A percentile compares a stretch with the other conserved stretches of the same genome.
These are phyloP conservation scores for Epizoanthus ramosus DNA, from an alignment of 92 coral and sea anemone genomes.

Conservation along the genomic window DNA sequence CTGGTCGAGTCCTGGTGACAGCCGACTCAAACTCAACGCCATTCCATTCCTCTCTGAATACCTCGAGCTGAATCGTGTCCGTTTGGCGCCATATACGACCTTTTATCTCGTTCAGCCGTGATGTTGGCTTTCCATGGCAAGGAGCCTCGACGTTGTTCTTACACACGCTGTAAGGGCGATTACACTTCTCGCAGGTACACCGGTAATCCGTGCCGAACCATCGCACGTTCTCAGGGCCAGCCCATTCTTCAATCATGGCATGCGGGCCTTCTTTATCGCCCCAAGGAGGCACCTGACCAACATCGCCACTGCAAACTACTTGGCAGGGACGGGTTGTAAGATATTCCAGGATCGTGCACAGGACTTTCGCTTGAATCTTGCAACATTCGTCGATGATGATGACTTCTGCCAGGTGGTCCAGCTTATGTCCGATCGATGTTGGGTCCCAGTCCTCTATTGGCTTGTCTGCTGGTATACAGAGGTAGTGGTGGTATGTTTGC, in stretches of 20 bases:
- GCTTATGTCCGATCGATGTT: conserved; percentile 13
- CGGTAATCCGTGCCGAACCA: conserved; percentile 49
- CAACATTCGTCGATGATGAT: conserved; percentile 47
- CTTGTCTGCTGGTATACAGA: conserved; percentile 26
- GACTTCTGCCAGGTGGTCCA: conserved; percentile 40
- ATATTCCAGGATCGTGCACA: conserved; percentile 25
- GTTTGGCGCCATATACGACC: conserved; percentile 29
- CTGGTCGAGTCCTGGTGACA: conserved; percentile 5
- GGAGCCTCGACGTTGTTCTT: not conserved
- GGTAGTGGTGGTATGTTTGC: conserved; percentile 41
- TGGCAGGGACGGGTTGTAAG: conserved; percentile 33
- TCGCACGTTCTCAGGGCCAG: conserved; percentile 22
- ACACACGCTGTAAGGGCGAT: not conserved
- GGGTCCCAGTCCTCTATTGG: conserved; percentile 47
- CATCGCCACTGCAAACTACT: conserved; percentile 37
- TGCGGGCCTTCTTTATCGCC: conserved; percentile 51
- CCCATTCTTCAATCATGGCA: conserved; percentile 47
- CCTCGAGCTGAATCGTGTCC: conserved; percentile 32
- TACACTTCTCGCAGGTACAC: conserved; percentile 32
- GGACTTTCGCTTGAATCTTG: conserved; percentile 23
- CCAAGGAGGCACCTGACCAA: conserved; percentile 50
- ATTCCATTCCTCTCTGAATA: conserved; percentile 27
- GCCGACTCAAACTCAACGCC: conserved; percentile 40
- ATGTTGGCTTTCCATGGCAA: not conserved
- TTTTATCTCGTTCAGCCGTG: conserved; percentile 23